Evolutionary conservation across 2,797 vertebrate genomes (phyloP).

Genomic region (Fistularia commersonii): DNA sequence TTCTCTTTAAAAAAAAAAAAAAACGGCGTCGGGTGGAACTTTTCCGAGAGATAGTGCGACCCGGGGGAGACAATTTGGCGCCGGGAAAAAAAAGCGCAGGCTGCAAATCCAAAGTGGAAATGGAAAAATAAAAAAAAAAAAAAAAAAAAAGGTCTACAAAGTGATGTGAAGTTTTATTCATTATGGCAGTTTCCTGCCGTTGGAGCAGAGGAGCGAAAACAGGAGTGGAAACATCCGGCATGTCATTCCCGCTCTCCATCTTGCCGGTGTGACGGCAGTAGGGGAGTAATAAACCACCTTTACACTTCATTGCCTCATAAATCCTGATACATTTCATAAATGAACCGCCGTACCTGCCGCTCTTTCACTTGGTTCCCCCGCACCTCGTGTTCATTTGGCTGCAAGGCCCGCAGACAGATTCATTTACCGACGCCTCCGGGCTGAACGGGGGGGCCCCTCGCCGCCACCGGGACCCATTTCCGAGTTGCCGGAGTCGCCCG

Average conservation of each 20-base stretch:
- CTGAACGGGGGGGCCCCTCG: conserved; percentile 1
- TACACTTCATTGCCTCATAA: conserved; percentile 71
- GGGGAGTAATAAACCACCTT: conserved; percentile 67
- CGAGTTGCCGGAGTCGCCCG: conserved; percentile 36
- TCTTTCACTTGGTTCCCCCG: conserved; percentile 56
- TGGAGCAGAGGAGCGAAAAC: conserved; percentile 34
- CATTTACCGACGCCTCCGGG: conserved; percentile 52
- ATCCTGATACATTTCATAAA: conserved; percentile 74
- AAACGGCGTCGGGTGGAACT: no score
- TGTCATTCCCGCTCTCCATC: conserved; percentile 48
- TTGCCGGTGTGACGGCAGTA: conserved; percentile 44
- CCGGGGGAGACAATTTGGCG: no score
- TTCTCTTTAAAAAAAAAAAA: no score
- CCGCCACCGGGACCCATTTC: conserved; percentile 51
- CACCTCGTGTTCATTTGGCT: conserved; percentile 54
- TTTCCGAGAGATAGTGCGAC: no score
- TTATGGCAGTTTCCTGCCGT: conserved; percentile 39
- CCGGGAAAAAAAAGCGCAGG: no score
- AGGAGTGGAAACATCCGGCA: conserved; percentile 39
- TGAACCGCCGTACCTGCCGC: conserved; percentile 49
- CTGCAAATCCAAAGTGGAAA: no score
- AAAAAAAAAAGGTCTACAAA: conserved; percentile 22
- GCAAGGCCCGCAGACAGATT: conserved; percentile 54
- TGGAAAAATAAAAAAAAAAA: conserved; percentile 3
- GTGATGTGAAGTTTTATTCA: conserved; percentile 28